Conservation (phyloP, 1,140 invertebrate species). For the Pentalonia nigronervosa region DNA sequence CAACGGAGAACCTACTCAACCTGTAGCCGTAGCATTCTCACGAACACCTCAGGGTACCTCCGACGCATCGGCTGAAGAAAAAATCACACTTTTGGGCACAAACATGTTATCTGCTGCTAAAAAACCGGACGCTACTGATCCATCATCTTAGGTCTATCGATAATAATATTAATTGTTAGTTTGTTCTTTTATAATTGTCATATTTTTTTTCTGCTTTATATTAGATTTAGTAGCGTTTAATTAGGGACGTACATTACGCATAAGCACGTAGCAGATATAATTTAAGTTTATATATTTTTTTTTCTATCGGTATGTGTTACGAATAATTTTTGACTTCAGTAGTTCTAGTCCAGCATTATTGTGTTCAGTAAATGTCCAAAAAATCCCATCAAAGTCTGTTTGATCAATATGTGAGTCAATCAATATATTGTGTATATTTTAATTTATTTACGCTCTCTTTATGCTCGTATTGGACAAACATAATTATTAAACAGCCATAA, state of each 20-base stretch:
- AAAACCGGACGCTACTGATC: slow-evolving; percentile 12
- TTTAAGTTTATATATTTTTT: not conserved
- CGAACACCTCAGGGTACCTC: slow-evolving; percentile 41
- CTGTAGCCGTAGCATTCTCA: slow-evolving; percentile 2
- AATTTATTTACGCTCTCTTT: slow-evolving; percentile 27
- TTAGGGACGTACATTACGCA: not conserved
- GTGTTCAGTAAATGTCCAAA: slow-evolving; percentile 22
- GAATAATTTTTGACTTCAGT: not conserved
- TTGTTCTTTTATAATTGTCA: slow-evolving; percentile 18
- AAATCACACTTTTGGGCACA: slow-evolving; percentile 35
- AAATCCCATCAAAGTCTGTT: not conserved
- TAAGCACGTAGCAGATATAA: not conserved
- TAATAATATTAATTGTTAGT: not conserved
- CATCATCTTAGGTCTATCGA: slow-evolving; percentile 32
- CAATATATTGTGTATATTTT: not conserved
- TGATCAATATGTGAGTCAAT: not conserved
- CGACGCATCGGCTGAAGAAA: slow-evolving; percentile 40
- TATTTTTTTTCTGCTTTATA: not conserved
- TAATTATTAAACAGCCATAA: not conserved
- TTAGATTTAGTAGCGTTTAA: not conserved
- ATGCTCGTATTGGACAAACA: not conserved
- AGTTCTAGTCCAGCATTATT: slow-evolving; percentile 39
- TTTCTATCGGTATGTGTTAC: slow-evolving; percentile 28
- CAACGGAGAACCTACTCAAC: slow-evolving; percentile 26
- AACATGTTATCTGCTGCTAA: not conserved